Percentiles rank a stretch among this genome's conserved stretches.
Conservation (phyloP, 2,888 invertebrate genomes). For the Drosophila rubida region DNA sequence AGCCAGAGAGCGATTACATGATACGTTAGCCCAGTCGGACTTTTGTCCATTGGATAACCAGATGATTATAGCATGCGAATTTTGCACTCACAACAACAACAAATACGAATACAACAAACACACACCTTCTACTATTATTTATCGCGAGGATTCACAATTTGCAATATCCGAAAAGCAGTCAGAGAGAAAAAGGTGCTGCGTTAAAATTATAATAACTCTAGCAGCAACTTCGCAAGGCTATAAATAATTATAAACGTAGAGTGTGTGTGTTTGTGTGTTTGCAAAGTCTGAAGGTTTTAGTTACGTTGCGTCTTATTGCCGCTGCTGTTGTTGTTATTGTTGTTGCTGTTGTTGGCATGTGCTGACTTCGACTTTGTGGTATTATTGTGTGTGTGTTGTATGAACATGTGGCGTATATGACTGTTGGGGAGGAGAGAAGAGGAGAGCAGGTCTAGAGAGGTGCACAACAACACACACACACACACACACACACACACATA, state of each 20-base stretch:
- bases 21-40: constrained; percentile 19
- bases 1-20: constrained; percentile 15
- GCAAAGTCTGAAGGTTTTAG: constrained; percentile 71
- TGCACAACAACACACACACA: constrained; percentile 36
- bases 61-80: constrained; percentile 1
- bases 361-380: constrained; percentile 30
- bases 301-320: constrained; percentile 43
- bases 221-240: constrained; percentile 51
- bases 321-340: constrained; percentile 32
- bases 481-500: constrained; percentile 18
- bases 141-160: constrained; percentile 6
- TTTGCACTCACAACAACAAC: not conserved
- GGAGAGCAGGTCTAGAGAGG: constrained; percentile 40
- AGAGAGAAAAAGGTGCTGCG: not conserved
- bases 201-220: constrained; percentile 49
- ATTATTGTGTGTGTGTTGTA: constrained; percentile 21
- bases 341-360: constrained; percentile 32
- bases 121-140: not conserved
- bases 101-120: not conserved
- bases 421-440: not conserved
- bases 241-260: constrained; percentile 49
- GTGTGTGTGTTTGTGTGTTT: constrained; percentile 32
- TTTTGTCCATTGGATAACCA: constrained; percentile 23
- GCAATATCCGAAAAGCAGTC: not conserved
- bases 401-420: constrained; percentile 15